These are phyloP conservation scores for Germaria angustata DNA, from an alignment of 2,888 invertebrate species.

Conservation along the genomic window DNA sequence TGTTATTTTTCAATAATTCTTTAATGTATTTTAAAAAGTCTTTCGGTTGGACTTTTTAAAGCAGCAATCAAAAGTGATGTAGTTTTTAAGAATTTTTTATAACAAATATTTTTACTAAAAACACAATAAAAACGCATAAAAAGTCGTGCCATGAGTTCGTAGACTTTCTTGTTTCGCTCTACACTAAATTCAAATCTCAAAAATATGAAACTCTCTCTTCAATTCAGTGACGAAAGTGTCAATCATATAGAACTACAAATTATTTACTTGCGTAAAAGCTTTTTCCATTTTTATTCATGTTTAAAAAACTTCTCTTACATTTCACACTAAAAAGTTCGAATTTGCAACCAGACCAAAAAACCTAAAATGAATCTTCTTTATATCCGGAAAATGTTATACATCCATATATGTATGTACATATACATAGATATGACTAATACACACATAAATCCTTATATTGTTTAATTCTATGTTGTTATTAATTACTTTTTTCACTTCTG, in stretches of 20 bases:
- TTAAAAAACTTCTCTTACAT: background rate
- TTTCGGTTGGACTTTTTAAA: constrained; percentile 68
- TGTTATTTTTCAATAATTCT: constrained; percentile 41
- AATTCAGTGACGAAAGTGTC: background rate
- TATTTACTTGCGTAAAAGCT: constrained; percentile 4
- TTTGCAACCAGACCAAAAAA: constrained; percentile 40
- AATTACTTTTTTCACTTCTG: background rate
- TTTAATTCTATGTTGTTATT: background rate
- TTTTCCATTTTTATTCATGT: constrained; percentile 5
- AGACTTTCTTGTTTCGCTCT: constrained; percentile 23
- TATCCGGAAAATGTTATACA: background rate
- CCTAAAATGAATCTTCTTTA: constrained; percentile 45
- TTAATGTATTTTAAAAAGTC: constrained; percentile 60
- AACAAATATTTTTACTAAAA: constrained; percentile 65
- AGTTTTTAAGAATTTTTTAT: constrained; percentile 74
- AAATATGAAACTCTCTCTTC: no score
- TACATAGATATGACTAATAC: background rate
- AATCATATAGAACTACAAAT: background rate
- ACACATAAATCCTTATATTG: background rate
- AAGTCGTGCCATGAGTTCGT: constrained; percentile 66
- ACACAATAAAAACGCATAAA: constrained; percentile 68
- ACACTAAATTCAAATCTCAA: background rate
- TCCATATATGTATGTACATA: background rate
- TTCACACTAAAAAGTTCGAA: constrained; percentile 32
- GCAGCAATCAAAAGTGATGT: constrained; percentile 79